phyloP scores from a whole-genome alignment of 2,113 vertebrate genomes.

The Psophia crepitans region DNA sequence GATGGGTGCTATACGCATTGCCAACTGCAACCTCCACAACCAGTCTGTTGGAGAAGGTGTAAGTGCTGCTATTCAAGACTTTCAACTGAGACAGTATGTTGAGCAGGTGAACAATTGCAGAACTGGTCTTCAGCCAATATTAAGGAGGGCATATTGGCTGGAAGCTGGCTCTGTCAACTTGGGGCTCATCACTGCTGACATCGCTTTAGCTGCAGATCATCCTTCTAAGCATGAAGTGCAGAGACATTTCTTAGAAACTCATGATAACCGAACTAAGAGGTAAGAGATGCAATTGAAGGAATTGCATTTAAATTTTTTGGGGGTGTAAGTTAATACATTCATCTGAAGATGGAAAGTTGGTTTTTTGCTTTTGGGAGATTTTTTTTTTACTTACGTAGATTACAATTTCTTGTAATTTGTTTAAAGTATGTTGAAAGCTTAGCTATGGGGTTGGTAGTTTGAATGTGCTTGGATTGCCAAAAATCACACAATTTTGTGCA shows the following conservation, averaged over 20 bases:
- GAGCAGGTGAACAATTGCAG: slow-evolving; percentile 82
- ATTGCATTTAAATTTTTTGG: not conserved
- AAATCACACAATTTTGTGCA: not conserved
- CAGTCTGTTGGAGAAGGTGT: slow-evolving; percentile 94
- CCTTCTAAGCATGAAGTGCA: slow-evolving; percentile 93
- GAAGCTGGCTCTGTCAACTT: slow-evolving; percentile 93
- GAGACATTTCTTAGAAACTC: slow-evolving; percentile 90
- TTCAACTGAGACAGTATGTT: slow-evolving; percentile 89
- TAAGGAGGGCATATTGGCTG: slow-evolving; percentile 91
- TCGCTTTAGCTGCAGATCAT: slow-evolving; percentile 93
- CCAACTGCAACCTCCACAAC: slow-evolving; percentile 97
- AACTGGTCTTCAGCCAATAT: slow-evolving; percentile 81
- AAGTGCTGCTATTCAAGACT: slow-evolving; percentile 90
- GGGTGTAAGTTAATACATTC: not conserved
- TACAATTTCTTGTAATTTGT: not conserved
- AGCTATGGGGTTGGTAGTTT: not conserved
- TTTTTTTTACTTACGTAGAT: not conserved
- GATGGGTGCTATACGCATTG: slow-evolving; percentile 87
- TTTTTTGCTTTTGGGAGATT: not conserved
- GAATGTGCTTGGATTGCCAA: not conserved
- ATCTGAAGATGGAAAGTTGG: not conserved
- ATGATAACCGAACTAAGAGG: slow-evolving; percentile 91
- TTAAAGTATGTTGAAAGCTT: not conserved
- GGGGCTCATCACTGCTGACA: slow-evolving; percentile 92
- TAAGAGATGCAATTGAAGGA: slow-evolving; percentile 13